Evolutionary conservation across 2,888 invertebrate genomes (phyloP), one percentile per base, ranked within the genome.

Genomic region (Polyommatus iphigenia): DNA sequence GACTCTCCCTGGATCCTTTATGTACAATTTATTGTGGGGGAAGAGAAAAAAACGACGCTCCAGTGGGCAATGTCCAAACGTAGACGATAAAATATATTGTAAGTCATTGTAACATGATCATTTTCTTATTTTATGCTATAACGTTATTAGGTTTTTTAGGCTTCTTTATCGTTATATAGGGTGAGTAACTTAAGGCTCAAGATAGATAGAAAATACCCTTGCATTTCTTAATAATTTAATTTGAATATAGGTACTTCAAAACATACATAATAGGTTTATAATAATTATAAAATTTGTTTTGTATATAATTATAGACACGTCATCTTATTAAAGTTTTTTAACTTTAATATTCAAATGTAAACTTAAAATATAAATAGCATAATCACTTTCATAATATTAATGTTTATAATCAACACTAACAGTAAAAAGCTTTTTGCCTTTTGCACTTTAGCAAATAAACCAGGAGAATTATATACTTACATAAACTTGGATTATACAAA

Each of bases 11-110:
- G 87, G 85, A 85, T 86, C 88, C 88, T 90, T 90, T 91, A 90
- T 90, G 85, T 90, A 88, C 88, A 90, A 92, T 93, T 92, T 92
- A 93, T 92, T 90, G 86, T 87, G 80, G 85, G 88, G 91, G 89
- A 87, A 88, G 88, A 87, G 85, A 86, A 87, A 86, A 87, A 85
- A 86, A 85, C 83, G 84, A 83, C 84, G 84, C 82, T 82, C 83
- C 83, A 81, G 79, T 85, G 85, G 83, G 86, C 85, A 85, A 80
- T 81, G 85, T 84, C 86, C 87, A 82, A 85, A 85, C 85, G 85
- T 83, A 84, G 82, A 86, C 50, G 82, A 84, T 80, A 81, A 85
- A n/a, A n/a, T n/a, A 84, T 81, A 83, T 81, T 81, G 80, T 81
- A 82, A 82, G 36, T 72, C 15, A n/a, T 77, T 71, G 46, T 71